Evolutionary conservation across 2,797 vertebrate species (phyloP).

Genomic region (Diplodus sargus): DNA sequence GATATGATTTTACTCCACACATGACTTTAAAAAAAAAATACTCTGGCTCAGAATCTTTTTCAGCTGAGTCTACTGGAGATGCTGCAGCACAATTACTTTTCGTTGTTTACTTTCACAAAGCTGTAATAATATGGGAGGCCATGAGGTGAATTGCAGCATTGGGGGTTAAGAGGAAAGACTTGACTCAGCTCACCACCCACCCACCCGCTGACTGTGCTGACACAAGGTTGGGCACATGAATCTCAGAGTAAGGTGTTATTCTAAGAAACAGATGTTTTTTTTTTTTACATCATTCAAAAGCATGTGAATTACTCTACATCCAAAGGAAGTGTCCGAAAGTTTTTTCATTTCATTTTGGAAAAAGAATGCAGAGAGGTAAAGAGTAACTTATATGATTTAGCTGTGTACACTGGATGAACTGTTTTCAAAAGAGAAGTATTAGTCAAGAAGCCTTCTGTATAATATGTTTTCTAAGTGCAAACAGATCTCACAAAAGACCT

Average conservation of each 20-base stretch:
- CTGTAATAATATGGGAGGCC: slow-evolving; percentile 57
- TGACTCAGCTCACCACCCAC: slow-evolving; percentile 39
- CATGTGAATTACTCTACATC: slow-evolving; percentile 3
- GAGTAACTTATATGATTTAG: neutral
- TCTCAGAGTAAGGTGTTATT: slow-evolving; percentile 1
- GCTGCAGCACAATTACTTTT: slow-evolving; percentile 28
- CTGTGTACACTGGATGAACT: neutral
- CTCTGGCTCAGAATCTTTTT: slow-evolving; percentile 31
- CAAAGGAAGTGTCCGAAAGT: neutral
- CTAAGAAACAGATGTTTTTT: neutral
- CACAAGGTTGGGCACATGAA: neutral
- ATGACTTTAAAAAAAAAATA: neutral
- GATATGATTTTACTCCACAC: slow-evolving; percentile 48
- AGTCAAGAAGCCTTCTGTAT: neutral
- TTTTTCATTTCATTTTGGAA: neutral
- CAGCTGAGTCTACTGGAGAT: slow-evolving; percentile 41
- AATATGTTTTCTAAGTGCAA: slow-evolving; percentile 9
- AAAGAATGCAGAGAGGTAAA: neutral
- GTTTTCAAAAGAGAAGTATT: neutral
- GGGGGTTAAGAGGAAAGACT: slow-evolving; percentile 3
- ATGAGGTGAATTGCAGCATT: slow-evolving; percentile 28
- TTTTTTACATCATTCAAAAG: neutral
- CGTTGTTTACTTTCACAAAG: slow-evolving; percentile 60
- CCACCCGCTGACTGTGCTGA: slow-evolving; percentile 24
- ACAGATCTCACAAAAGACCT: slow-evolving; percentile 1